Conservation (phyloP, 2,888 invertebrate genomes). For the Imbricaverruca yamaguchii region DNA sequence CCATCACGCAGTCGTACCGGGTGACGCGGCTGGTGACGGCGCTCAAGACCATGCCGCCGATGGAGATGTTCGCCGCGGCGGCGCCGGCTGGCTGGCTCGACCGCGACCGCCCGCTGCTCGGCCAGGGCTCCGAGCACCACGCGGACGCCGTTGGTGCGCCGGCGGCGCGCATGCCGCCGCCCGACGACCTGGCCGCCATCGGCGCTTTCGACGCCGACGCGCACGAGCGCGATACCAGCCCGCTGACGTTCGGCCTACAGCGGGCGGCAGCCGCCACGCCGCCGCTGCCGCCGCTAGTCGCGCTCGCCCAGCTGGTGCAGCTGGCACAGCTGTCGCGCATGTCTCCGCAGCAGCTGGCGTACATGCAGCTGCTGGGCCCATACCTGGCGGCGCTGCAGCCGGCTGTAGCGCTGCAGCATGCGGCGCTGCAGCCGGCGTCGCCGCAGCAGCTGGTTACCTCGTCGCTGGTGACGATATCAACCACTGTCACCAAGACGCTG, state of each 20-base stretch:
- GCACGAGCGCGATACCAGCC: slow-evolving; percentile 60
- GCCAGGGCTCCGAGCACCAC: slow-evolving; percentile 79
- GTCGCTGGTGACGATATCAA: slow-evolving; percentile 75
- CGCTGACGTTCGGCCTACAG: slow-evolving; percentile 58
- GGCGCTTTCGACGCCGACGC: slow-evolving; percentile 34
- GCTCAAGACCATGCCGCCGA: slow-evolving; percentile 79
- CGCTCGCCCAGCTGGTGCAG: slow-evolving; percentile 26
- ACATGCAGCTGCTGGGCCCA: slow-evolving; percentile 45
- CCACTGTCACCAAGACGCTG: slow-evolving; percentile 65
- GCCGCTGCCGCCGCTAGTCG: slow-evolving; percentile 23
- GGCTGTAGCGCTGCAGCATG: slow-evolving; percentile 31
- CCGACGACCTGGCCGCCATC: slow-evolving; percentile 30
- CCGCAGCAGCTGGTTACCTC: slow-evolving; percentile 63
- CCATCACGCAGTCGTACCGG: slow-evolving; percentile 81
- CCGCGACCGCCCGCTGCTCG: slow-evolving; percentile 72
- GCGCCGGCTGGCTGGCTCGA: slow-evolving; percentile 79
- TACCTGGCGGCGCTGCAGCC: slow-evolving; percentile 33
- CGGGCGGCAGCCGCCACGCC: slow-evolving; percentile 28
- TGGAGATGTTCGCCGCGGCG: slow-evolving; percentile 77
- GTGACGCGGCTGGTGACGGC: slow-evolving; percentile 80
- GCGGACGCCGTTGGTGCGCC: slow-evolving; percentile 50
- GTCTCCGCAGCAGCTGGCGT: slow-evolving; percentile 57
- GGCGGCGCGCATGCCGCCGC: slow-evolving; percentile 45
- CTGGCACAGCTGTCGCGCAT: not conserved
- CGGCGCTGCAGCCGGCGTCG: slow-evolving; percentile 57